Evolutionary conservation across 2,888 invertebrate genomes (phyloP).

Genomic region (Hipparchia sbordonii): DNA sequence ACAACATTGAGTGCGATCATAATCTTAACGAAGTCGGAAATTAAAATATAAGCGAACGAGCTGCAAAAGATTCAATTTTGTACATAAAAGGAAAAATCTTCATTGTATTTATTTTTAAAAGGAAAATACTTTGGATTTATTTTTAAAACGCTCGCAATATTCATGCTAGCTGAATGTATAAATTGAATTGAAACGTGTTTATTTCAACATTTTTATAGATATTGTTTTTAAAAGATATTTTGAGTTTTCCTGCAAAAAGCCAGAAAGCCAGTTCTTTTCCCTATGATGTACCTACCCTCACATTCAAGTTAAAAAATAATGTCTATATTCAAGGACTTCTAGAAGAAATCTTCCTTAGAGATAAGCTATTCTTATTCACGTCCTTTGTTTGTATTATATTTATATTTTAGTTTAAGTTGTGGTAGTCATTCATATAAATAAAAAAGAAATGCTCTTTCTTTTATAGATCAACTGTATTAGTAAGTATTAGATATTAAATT

Average conservation of each 20-base stretch:
- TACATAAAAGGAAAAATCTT: slow-evolving; percentile 16
- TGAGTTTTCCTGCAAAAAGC: background rate
- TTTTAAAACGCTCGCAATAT: slow-evolving; percentile 10
- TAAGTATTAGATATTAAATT: background rate
- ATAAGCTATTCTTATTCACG: too few species aligned
- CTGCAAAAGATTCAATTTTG: slow-evolving; percentile 19
- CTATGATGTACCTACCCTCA: too few species aligned
- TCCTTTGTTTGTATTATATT: too few species aligned
- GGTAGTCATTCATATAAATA: too few species aligned
- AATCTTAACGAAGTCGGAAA: slow-evolving; percentile 24
- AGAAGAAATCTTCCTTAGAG: too few species aligned
- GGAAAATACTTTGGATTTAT: slow-evolving; percentile 11
- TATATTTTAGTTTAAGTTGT: too few species aligned
- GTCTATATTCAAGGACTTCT: too few species aligned
- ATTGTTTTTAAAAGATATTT: slow-evolving; percentile 3
- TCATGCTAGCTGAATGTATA: slow-evolving; percentile 1
- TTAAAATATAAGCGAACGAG: slow-evolving; percentile 22
- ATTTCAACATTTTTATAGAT: background rate
- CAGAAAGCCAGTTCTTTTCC: too few species aligned
- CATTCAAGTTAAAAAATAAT: too few species aligned
- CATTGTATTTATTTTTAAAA: slow-evolving; percentile 17
- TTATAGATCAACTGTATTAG: background rate
- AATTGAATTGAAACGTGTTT: slow-evolving; percentile 11
- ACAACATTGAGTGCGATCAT: slow-evolving; percentile 14
- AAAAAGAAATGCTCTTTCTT: too few species aligned